Base-by-base conservation (phyloP, 2,797 vertebrate species). In the Setipinna tenuifilis region DNA sequence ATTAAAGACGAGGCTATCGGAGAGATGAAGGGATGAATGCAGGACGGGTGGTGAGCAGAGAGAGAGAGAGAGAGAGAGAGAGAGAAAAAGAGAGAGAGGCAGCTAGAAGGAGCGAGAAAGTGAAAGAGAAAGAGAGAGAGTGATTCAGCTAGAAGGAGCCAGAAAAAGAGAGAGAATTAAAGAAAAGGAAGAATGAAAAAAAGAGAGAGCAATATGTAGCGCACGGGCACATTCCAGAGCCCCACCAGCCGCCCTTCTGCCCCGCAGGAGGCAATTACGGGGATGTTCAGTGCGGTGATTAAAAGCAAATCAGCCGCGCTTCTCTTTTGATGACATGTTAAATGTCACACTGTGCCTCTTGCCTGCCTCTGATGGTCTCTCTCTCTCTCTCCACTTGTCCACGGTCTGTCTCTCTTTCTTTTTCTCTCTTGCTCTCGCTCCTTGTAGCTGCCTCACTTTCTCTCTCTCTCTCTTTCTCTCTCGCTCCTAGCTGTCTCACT, bases 251-350 rank as follows among this genome's bases (percentile, higher is more conserved):
- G 0, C 14, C 68, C 68, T 12, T 75, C 14, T 75, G 68, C 85
- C 82, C 88, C 82, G 86, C 87, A 87, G 88, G 87, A 85, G 84
- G 82, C 59, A 87, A 87, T 88, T 83, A 80, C 83, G 83, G 75
- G 81, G 84, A 86, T 65, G 85, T 86, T 87, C 89, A 89, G 81
- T 85, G 86, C 82, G 78, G 87, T 86, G 87, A 90, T 90, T 89
- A 90, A 90, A 90, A 90, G 86, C 85, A 84, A 84, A 88, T 86
- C 85, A 68, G 85, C 41, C 31, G 83, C 58, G 21, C 85, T 85
- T 84, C 68, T 41, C n/a, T 14, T 54, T 89, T 87, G 85, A 87
- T 83, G 86, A 84, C 86, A 87, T 80, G n/a, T 81, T 83, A 87
- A 86, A 86, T 86, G 71, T 28, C 71, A 85, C 35, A 21, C 78